Evolutionary conservation across 2,113 vertebrate genomes (phyloP).

Genomic region (Sander vitreus): DNA sequence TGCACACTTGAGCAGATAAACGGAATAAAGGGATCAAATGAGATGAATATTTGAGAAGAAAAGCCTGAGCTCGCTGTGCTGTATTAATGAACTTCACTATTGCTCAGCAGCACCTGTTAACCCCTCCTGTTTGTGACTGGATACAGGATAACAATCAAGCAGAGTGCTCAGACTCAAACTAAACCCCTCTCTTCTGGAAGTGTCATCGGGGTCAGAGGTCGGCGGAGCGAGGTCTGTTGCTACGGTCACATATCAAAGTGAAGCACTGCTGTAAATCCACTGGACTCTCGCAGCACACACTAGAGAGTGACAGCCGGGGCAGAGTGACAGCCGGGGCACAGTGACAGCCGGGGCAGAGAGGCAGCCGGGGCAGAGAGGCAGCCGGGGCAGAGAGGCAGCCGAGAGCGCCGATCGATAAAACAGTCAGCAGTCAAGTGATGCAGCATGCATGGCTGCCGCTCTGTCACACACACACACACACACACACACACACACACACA

Average conservation of each 20-base stretch:
- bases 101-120: conserved; percentile 63
- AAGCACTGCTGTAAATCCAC: conserved; percentile 57
- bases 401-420: conserved; percentile 72
- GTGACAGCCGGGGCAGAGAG: conserved; percentile 45
- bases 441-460: conserved; percentile 27
- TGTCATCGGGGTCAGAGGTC: conserved; percentile 60
- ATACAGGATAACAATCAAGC: conserved; percentile 57
- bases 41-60: conserved; percentile 32
- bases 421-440: conserved; percentile 54
- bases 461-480: conserved; percentile 32
- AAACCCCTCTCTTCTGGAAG: conserved; percentile 25
- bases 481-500: conserved; percentile 36
- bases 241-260: conserved; percentile 60
- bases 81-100: conserved; percentile 47
- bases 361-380: conserved; percentile 32
- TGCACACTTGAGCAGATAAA: conserved; percentile 34
- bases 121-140: conserved; percentile 43
- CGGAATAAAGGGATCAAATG: conserved; percentile 26
- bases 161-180: conserved; percentile 22
- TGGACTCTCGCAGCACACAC: conserved; percentile 42
- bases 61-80: neutral
- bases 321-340: conserved; percentile 52
- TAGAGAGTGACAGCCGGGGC: conserved; percentile 13
- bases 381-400: conserved; percentile 22
- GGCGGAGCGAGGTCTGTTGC: conserved; percentile 18